phyloP scores from a whole-genome alignment of 2,797 vertebrate species.

The Geotrypetes seraphini region DNA sequence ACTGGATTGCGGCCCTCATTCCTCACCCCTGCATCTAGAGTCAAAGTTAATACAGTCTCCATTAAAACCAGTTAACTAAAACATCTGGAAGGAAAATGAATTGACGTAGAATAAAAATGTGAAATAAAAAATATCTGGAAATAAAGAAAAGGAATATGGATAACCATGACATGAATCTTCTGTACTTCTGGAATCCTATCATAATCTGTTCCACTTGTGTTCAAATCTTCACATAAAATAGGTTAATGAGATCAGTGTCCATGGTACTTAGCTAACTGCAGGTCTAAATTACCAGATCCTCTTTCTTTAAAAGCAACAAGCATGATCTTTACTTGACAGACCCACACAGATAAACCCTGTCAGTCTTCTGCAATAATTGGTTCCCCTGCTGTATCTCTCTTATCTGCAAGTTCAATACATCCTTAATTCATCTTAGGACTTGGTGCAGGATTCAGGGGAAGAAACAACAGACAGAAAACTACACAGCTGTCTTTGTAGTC shows the following conservation, averaged over 20 bases:
- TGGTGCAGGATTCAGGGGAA: neutral
- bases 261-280: constrained; percentile 4
- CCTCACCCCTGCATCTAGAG: no score
- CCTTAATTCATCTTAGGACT: neutral
- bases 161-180: no score
- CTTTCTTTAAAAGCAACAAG: neutral
- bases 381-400: constrained; percentile 7
- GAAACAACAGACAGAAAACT: neutral
- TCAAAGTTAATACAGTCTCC: no score
- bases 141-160: no score
- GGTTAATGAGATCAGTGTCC: neutral
- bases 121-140: no score
- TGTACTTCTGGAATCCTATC: neutral
- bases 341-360: neutral
- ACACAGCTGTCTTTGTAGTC: accelerated
- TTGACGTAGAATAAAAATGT: no score
- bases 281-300: neutral
- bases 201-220: neutral
- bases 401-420: constrained; percentile 12
- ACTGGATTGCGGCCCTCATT: no score
- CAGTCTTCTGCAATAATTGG: neutral
- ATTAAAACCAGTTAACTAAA: no score
- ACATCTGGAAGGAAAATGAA: no score
- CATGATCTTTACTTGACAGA: neutral
- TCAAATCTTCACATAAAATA: constrained; percentile 8